These are phyloP conservation scores for Lepeophtheirus salmonis DNA, from an alignment of 1,140 invertebrate genomes.

Conservation along the genomic window DNA sequence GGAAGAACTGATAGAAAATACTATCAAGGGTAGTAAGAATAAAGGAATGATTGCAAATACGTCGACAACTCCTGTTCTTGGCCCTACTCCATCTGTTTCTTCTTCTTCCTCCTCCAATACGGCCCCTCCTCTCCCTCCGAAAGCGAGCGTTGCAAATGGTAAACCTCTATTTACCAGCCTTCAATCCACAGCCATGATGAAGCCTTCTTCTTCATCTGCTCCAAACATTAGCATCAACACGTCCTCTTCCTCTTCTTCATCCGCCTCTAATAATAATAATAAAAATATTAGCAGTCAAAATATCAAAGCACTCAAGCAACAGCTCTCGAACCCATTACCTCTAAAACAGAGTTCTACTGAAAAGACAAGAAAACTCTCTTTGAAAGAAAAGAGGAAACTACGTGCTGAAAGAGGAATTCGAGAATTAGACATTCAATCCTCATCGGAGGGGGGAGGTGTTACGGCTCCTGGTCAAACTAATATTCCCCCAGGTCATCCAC, in stretches of 20 bases:
- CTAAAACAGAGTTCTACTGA: neutral
- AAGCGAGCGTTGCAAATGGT: neutral
- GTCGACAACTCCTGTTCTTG: neutral
- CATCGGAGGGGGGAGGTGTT: neutral
- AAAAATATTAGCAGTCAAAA: neutral
- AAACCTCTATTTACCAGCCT: neutral
- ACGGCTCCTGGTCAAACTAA: neutral
- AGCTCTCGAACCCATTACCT: neutral
- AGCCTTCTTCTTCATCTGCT: neutral
- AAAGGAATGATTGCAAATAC: too few species aligned
- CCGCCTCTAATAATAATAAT: neutral
- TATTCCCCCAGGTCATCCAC: neutral
- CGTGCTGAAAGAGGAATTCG: slow-evolving; percentile 7
- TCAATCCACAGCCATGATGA: neutral
- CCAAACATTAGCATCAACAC: neutral
- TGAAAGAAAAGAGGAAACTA: slow-evolving; percentile 18
- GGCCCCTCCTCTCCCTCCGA: neutral
- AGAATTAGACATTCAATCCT: slow-evolving; percentile 5
- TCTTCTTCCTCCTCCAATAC: too few species aligned
- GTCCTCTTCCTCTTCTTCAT: neutral
- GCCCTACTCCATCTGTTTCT: too few species aligned
- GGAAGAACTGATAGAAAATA: neutral
- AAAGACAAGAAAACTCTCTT: slow-evolving; percentile 11
- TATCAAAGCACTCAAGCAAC: neutral
- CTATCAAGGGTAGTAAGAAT: neutral